Evolutionary conservation across 2,888 invertebrate species (phyloP).

Genomic region (Eristalis intricaria): DNA sequence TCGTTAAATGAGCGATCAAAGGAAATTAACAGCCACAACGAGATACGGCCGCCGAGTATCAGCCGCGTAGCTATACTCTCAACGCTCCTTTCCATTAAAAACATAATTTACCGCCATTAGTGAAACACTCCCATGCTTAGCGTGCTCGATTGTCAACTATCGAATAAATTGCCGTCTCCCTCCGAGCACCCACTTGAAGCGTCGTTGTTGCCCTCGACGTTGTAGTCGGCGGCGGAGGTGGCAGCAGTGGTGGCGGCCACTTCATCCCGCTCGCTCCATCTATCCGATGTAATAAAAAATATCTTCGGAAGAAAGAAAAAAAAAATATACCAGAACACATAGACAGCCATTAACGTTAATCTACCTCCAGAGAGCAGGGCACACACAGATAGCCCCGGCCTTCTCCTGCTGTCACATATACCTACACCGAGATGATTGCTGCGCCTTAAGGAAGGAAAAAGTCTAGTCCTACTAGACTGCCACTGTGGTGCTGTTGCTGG

Average conservation of each 20-base stretch:
- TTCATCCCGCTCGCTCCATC: not conserved
- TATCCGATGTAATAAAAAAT: conserved; percentile 60
- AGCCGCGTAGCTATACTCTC: not conserved
- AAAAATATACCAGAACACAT: conserved; percentile 34
- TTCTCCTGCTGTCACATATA: conserved; percentile 41
- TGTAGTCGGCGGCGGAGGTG: not conserved
- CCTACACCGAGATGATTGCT: conserved; percentile 47
- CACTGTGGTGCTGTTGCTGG: conserved; percentile 59
- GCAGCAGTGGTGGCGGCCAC: not conserved
- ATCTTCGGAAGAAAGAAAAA: conserved; percentile 45
- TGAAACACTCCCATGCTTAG: conserved; percentile 69
- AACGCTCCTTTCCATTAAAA: conserved; percentile 43
- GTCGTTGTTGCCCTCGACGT: not conserved
- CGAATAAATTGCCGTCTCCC: conserved; percentile 59
- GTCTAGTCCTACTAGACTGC: conserved; percentile 54
- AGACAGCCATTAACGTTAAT: conserved; percentile 68
- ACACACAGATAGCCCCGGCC: conserved; percentile 29
- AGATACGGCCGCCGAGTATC: conserved; percentile 21
- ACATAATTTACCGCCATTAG: conserved; percentile 70
- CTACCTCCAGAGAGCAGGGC: conserved; percentile 55
- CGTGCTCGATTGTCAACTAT: conserved; percentile 70
- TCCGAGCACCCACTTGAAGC: conserved; percentile 38
- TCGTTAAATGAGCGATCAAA: conserved; percentile 72
- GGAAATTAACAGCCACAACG: conserved; percentile 65
- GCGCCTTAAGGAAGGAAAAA: conserved; percentile 51